A percentile compares a stretch with the other conserved stretches of the same genome.
These are phyloP conservation scores for Sialis lutaria DNA, from an alignment of 2,888 invertebrate genomes.

Conservation along the genomic window DNA sequence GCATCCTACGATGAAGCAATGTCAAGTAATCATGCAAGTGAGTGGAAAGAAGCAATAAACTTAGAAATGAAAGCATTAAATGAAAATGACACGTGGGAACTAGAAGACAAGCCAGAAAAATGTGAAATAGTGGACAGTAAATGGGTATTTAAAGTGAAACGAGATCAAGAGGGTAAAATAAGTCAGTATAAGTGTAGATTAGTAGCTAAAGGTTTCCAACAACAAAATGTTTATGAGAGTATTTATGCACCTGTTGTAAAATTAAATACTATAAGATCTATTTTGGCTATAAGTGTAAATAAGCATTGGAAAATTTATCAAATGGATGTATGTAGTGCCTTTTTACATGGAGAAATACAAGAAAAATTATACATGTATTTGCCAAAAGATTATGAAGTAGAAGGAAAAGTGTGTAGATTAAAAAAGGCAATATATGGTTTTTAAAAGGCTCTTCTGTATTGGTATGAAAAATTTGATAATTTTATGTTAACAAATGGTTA, in stretches of 20 bases:
- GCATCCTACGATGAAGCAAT: constrained; percentile 2
- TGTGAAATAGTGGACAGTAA: background rate
- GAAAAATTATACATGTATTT: constrained; percentile 1
- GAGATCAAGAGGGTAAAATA: background rate
- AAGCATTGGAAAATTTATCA: too few relatives aligned
- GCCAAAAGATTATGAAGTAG: constrained; percentile 4
- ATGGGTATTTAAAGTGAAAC: background rate
- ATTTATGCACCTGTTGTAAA: background rate
- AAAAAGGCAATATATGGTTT: background rate
- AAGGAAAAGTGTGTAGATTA: constrained; percentile 3
- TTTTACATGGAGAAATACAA: background rate
- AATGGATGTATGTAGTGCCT: too few relatives aligned
- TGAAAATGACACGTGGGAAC: background rate
- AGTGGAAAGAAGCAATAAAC: background rate
- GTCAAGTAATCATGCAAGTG: background rate
- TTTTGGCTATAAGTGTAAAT: too few relatives aligned
- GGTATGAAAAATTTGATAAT: too few relatives aligned
- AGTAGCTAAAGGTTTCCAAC: background rate
- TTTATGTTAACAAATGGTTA: too few relatives aligned
- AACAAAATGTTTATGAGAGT: constrained; percentile 1
- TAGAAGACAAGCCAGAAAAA: background rate
- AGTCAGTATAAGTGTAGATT: background rate
- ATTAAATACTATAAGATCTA: too few relatives aligned
- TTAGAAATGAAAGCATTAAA: background rate
- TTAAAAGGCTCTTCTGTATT: too few relatives aligned